These are phyloP conservation scores for Manacus vitellinus DNA, from an alignment of 2,113 vertebrate species.

Conservation along the genomic window DNA sequence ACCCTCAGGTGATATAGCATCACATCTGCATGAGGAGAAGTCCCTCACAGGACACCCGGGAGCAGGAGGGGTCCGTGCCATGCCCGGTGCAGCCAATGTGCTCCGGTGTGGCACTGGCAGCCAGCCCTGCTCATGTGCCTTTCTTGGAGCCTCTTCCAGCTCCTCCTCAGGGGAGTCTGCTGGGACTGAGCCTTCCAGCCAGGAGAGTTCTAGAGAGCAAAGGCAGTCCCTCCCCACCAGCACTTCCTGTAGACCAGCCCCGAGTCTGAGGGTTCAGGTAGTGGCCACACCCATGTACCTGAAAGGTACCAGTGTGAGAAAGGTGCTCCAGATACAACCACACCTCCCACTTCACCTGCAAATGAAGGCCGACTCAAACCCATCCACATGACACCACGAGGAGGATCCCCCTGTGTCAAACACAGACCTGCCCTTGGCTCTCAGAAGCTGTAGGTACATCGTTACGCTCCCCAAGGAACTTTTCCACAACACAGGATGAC, in stretches of 20 bases:
- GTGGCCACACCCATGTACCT: accelerated
- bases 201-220: not conserved
- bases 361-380: not conserved
- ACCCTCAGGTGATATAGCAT: accelerated
- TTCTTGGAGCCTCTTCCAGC: constrained; percentile 42
- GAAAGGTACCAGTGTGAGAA: accelerated
- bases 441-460: accelerated
- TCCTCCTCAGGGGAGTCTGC: constrained; percentile 9
- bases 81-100: not conserved
- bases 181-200: not conserved
- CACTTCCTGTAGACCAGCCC: not conserved
- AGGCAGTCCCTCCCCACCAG: not conserved
- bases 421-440: accelerated
- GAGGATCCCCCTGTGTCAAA: accelerated
- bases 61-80: accelerated
- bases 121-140: constrained; percentile 15
- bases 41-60: not conserved
- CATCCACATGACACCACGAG: accelerated
- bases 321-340: not conserved
- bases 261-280: accelerated
- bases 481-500: not conserved
- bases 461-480: accelerated
- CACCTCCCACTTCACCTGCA: not conserved
- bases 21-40: accelerated
- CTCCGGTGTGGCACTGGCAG: constrained; percentile 5